Base-by-base conservation (phyloP, 2,888 invertebrate species). In the Lordiphosa fenestrarum region DNA sequence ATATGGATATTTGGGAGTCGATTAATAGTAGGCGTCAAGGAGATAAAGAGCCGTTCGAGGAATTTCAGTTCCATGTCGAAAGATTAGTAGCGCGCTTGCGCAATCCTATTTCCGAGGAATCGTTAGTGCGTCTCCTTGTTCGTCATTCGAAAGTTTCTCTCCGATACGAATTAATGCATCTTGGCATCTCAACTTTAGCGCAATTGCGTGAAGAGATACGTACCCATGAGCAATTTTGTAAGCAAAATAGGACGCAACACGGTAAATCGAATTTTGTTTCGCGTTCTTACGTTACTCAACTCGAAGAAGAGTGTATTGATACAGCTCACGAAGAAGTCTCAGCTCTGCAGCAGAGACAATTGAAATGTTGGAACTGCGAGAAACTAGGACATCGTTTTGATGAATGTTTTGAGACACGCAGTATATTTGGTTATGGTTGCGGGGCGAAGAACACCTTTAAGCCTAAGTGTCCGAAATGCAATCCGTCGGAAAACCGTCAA, bases 301-400 rank as follows among this genome's bases (percentile, higher is more conserved):
- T n/a, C n/a, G n/a, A n/a, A n/a, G n/a, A n/a, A n/a, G n/a, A n/a
- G n/a, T n/a, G n/a, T n/a, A n/a, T n/a, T n/a, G n/a, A n/a, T n/a
- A n/a, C n/a, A n/a, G n/a, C n/a, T n/a, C n/a, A n/a, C n/a, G n/a
- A n/a, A n/a, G n/a, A n/a, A n/a, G n/a, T n/a, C n/a, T n/a, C n/a
- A n/a, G n/a, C n/a, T n/a, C n/a, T n/a, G n/a, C n/a, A 6, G 12
- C 25, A 6, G 6, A 25, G 4, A 25, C 23, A 42, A 46, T 7
- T 35, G 15, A 39, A 7, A 6, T 55, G 60, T 37, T 60, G 55
- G 46, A 51, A 60, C 15, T 55, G 55, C 21, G 37, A 47, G 4
- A 46, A 51, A 10, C 0, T 19, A 3, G 59, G 53, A 2, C 55
- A 60, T 33, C 13, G 46, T 19, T 60, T 55, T 10, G 50, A 55